Evolutionary conservation across 2,888 invertebrate genomes (phyloP), one percentile per base, ranked within the genome.

Genomic region (Tenthredo scrophulariae): DNA sequence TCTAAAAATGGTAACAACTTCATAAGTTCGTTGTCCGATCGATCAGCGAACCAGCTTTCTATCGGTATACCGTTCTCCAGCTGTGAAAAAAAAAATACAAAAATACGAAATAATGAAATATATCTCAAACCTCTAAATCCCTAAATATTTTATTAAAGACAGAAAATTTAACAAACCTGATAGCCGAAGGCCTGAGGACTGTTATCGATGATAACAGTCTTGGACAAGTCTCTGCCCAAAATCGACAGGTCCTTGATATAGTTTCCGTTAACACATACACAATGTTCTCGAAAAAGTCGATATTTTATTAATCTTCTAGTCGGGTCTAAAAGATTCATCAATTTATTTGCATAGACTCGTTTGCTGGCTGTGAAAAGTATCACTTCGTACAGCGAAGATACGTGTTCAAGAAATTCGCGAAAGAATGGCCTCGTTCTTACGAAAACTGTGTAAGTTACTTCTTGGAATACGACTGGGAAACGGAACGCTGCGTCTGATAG

Each of bases 31-130:
- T 96, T 96, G 94, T 99, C 99, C 83, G 95, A 96, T 91, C 97
- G 96, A 94, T 98, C 98, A 88, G 97, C 96, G 94, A 98, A 99
- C 99, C 99, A 99, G 93, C 98, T 98, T 94, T 98, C 98, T 89
- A 99, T 99, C 0, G 99, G 99, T 88, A 99, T 98, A 40, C 99
- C 99, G 94, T 99, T 99, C 94, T 98, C 98, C 86, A 98, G 93
- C 96, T 98, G 95, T 86, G 94, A 94, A 87, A 87, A 85, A 22
- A 74, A 40, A 13, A 13, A 75, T 10, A 43, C 6, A 43, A 10
- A 43, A 43, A 43, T 1, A 62, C 26, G 13, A 26, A 22, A 13
- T 9, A 26, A 62, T 22, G 10, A 67, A 18, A 67, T 67, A 62
- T n/a, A n/a, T n/a, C n/a, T n/a, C n/a, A n/a, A n/a, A n/a, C n/a